Base-by-base conservation (phyloP, 2,888 invertebrate species). In the Amblyteles armatorius region DNA sequence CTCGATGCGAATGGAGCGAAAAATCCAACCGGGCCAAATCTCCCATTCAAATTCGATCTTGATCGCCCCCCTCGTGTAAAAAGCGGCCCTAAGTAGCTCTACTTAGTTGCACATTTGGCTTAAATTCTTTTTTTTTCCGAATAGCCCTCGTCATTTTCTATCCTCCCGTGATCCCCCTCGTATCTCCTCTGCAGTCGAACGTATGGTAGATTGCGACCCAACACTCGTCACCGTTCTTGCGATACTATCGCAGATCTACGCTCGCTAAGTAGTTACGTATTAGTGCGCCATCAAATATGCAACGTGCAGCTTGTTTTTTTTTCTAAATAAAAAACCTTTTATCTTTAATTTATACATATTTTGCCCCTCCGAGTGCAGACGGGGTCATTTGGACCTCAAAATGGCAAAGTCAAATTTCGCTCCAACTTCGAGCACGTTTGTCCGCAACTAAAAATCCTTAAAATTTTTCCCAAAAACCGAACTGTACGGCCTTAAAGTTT, bases 41-140 rank as follows among this genome's bases (percentile, higher is more conserved):
- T 92, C 89, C 90, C 91, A 93, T 93, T 94, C 92, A 93, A 93
- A 93, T 93, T 89, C 88, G 89, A 91, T 92, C 91, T 88, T 86
- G 86, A 91, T 90, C 13, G 44, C 91, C 92, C 88, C 87, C 60
- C 33, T 63, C 73, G 89, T 89, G 89, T 90, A 91, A 90, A 92
- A 91, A 88, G 91, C 90, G 89, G 83, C 89, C 88, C 84, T 93
- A 93, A 93, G 93, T 93, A 93, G 91, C 88, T 44, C 44, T 93
- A 92, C 93, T 93, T 93, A 93, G 93, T 92, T 93, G 93, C 93
- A 93, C 93, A 93, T 93, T 93, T 93, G 93, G 93, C 90, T 92
- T 88, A 90, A 91, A 92, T 90, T 90, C 88, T 89, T 79, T 87
- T 13, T 44, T 16, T 13, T 16, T 1, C 16, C 16, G 44, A 78